Conservation (phyloP, 2,113 vertebrate species). For the Seriola dumerili region DNA sequence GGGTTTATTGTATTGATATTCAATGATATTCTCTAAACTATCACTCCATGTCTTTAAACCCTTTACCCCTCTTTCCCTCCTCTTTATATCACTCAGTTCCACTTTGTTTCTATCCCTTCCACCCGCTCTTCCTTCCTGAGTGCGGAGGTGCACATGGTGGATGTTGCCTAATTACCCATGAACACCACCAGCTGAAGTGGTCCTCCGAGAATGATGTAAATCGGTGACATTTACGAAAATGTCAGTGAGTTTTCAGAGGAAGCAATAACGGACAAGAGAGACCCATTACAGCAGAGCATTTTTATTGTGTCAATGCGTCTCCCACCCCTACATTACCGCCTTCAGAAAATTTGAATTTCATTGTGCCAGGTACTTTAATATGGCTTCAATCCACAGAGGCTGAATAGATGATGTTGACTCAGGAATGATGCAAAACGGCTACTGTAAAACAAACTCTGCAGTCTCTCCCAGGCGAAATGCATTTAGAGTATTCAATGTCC, state of each 20-base stretch:
- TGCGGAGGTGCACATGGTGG: slow-evolving; percentile 26
- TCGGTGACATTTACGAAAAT: slow-evolving; percentile 79
- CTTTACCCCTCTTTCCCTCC: slow-evolving; percentile 1
- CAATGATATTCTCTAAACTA: slow-evolving; percentile 7
- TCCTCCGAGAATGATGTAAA: slow-evolving; percentile 71
- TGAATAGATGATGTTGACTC: slow-evolving; percentile 42
- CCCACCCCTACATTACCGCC: neutral
- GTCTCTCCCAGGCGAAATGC: slow-evolving; percentile 21
- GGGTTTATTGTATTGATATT: slow-evolving; percentile 30
- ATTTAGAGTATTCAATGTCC: slow-evolving; percentile 3
- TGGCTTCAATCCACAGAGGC: slow-evolving; percentile 40
- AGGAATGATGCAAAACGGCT: slow-evolving; percentile 45
- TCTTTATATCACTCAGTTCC: slow-evolving; percentile 10
- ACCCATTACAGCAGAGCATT: slow-evolving; percentile 44
- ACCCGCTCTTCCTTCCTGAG: slow-evolving; percentile 11
- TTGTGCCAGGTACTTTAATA: slow-evolving; percentile 37
- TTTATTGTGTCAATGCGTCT: slow-evolving; percentile 62
- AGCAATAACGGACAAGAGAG: slow-evolving; percentile 54
- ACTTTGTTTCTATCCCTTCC: slow-evolving; percentile 2
- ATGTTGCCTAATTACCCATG: slow-evolving; percentile 61
- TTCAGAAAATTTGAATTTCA: slow-evolving; percentile 63
- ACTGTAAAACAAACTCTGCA: slow-evolving; percentile 17
- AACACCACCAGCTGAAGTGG: slow-evolving; percentile 58
- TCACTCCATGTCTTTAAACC: slow-evolving; percentile 8
- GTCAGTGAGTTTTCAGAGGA: slow-evolving; percentile 74